Base-by-base conservation (phyloP, 1,140 invertebrate species). In the Elymnias hypermnestra region DNA sequence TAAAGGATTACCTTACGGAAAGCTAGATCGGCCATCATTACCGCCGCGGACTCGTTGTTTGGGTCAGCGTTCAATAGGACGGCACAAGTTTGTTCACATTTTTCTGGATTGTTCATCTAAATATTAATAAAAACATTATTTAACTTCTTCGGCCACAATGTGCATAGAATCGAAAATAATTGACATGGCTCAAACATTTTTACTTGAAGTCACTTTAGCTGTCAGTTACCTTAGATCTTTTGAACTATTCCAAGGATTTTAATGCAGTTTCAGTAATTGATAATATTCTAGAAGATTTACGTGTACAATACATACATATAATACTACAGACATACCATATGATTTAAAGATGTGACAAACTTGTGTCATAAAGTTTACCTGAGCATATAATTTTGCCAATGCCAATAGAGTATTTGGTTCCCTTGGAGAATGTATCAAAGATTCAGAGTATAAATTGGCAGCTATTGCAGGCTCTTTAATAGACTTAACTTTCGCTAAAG, bases 11-110 rank as follows among this genome's bases (percentile, higher is more conserved):
- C 89, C 87, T 96, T 95, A 47, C 95, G 88, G 72, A 98, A 98
- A 44, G 97, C 95, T 18, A 99, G 87, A 86, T 99, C 97, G 7
- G 97, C 97, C 90, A 98, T 92, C 92, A 99, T 96, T 50, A 98
- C 92, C 2, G 94, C 94, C 1, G 97, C 96, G 17, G 92, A 90
- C 78, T 98, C 95, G 79, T 98, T 97, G 54, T 97, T 94, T 12
- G 92, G 91, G 69, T 98, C 95, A 3, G 93, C 89, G 53, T 92
- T 92, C 8, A 98, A 82, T 9, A 99, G 87, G 3, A 92, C 90
- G 23, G 92, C 89, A 69, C 96, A 97, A 2, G 93, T 94, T 63
- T 95, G 92, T 52, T 97, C 92, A 70, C 97, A 98, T 36, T 92
- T 89, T 51, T 97, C 94, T 39, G 92, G 82, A 61, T 92, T 89